phyloP scores from a whole-genome alignment of 37 sponge, comb jelly and placozoan genomes.

The Crambe crambe region DNA sequence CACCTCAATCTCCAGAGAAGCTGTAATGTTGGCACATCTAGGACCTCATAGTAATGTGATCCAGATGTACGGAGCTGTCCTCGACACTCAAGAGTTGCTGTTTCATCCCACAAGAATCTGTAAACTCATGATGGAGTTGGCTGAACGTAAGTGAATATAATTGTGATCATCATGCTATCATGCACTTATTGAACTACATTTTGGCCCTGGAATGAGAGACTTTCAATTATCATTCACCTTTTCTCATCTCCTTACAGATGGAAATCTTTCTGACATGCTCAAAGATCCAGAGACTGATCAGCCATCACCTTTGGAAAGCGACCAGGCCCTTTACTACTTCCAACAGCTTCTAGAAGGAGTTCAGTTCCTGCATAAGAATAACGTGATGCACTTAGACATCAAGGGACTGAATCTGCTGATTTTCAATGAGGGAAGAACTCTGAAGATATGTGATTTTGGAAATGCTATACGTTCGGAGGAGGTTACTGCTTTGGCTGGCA shows the following conservation, averaged over 20 bases:
- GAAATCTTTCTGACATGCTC: slow-evolving; percentile 19
- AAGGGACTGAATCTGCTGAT: slow-evolving; percentile 53
- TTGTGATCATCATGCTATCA: no score
- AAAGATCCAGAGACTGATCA: background rate
- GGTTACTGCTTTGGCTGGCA: background rate
- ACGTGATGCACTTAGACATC: slow-evolving; percentile 43
- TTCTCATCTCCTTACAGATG: slow-evolving; percentile 6
- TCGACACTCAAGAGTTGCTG: slow-evolving; percentile 2
- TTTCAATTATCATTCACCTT: no score
- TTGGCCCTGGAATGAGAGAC: no score
- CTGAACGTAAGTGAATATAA: slow-evolving; percentile 30
- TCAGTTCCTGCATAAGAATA: slow-evolving; percentile 29
- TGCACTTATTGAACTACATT: no score
- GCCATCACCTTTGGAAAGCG: slow-evolving; percentile 9
- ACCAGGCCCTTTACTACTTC: slow-evolving; percentile 51
- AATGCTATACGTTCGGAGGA: slow-evolving; percentile 29
- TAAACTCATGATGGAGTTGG: slow-evolving; percentile 51
- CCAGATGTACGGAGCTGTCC: slow-evolving; percentile 32
- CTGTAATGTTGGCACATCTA: slow-evolving; percentile 7
- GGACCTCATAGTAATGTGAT: slow-evolving; percentile 19
- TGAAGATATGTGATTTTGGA: slow-evolving; percentile 61
- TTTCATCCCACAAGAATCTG: background rate
- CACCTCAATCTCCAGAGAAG: slow-evolving; percentile 21
- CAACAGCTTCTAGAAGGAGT: slow-evolving; percentile 50
- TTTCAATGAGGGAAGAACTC: slow-evolving; percentile 35